Conservation (phyloP, 2,797 vertebrate species). For the Urophycis tenuis region DNA sequence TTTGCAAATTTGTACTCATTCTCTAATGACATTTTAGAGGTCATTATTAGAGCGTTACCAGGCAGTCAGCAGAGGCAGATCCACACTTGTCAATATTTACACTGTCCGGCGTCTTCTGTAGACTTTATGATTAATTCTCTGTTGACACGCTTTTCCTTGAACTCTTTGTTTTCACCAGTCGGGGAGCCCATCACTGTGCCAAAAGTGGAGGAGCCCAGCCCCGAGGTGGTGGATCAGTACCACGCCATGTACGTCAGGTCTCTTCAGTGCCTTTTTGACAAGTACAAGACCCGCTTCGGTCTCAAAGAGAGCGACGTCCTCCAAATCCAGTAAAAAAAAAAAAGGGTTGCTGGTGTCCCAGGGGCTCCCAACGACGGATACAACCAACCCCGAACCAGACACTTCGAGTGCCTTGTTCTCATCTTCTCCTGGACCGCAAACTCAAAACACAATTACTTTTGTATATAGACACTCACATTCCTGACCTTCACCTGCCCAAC, state of each 20-base stretch:
- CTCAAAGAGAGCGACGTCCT: conserved; percentile 80
- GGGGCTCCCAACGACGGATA: conserved; percentile 6
- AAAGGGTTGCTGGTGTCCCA: background rate
- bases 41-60: conserved; percentile 10
- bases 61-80: conserved; percentile 13
- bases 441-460: conserved; percentile 20
- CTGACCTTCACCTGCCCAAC: background rate
- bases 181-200: conserved; percentile 94
- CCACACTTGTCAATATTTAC: conserved; percentile 27
- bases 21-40: background rate
- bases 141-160: background rate
- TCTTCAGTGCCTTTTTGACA: conserved; percentile 85
- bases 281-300: conserved; percentile 86
- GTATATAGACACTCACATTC: conserved; percentile 35
- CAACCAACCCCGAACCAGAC: conserved; percentile 11
- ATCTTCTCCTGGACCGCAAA: conserved; percentile 39
- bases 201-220: conserved; percentile 78
- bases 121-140: background rate
- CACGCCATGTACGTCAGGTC: conserved; percentile 84
- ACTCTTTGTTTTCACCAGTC: conserved; percentile 63
- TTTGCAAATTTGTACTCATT: background rate
- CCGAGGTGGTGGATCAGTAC: conserved; percentile 82
- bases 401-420: conserved; percentile 33
- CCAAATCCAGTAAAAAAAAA: conserved; percentile 78
- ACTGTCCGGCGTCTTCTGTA: background rate